Base-by-base conservation (phyloP, 2,113 vertebrate species). In the Gadus macrocephalus region DNA sequence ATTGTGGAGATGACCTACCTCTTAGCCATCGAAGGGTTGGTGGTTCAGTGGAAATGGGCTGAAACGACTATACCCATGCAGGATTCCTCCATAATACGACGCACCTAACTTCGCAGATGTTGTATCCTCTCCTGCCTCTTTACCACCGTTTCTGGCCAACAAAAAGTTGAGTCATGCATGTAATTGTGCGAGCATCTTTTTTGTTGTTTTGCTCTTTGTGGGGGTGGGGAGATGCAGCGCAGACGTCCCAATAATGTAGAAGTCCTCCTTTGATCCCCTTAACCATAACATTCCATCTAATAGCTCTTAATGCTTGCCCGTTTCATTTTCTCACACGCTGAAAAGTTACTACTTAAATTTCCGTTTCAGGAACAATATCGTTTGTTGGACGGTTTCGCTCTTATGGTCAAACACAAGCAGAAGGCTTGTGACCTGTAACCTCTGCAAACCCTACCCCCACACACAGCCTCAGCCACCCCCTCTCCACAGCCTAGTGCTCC, bases 391-490 rank as follows among this genome's bases (percentile, higher is more conserved):
- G 78, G 85, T 87, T 75, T 72, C 84, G 80, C n/a, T 69, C 72
- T 73, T 78, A 84, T 91, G 91, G 91, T 89, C 91, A 89, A 89
- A 92, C 92, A 88, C 90, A 90, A 86, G 87, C 91, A 92, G 91
- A 91, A 90, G 90, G 91, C 89, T 90, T 77, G 86, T 89, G 92
- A 93, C 94, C 95, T 92, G 62, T 87, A 79, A 92, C 91, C 91
- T 78, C 74, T 53, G 83, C 64, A 73, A 81, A 72, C 83, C 85
- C 86, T 85, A 78, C 84, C 86, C 87, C 88, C 83, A 84, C 81
- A 49, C 61, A 5, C 61, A 62, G 22, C 61, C 61, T 25, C 61
- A 19, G 19, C 61, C 7, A 62, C 20, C 19, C 20, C 27, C 62
- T 9, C 60, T 25, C n/a, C 22, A 3, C 42, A 19, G 60, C 60